phyloP scores from a whole-genome alignment of 2,797 vertebrate species.

The Aplochiton taeniatus region DNA sequence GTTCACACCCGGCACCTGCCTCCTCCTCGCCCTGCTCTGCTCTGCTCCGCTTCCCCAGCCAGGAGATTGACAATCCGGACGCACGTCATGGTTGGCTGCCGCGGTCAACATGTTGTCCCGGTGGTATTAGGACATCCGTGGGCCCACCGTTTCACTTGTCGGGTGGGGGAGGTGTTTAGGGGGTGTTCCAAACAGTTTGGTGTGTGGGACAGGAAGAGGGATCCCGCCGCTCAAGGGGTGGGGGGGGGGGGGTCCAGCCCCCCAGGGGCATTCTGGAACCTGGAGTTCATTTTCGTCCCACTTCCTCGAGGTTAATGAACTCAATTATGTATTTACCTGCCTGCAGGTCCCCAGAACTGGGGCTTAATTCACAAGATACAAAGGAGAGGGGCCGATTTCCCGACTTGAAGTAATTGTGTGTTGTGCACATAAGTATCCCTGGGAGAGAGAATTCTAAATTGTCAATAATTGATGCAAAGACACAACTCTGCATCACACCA shows the following conservation, averaged over 20 bases:
- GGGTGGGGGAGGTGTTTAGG: slow-evolving; percentile 12
- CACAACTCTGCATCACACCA: too few relatives aligned
- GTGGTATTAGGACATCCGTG: background rate
- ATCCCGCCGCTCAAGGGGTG: slow-evolving; percentile 14
- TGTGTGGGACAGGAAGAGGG: background rate
- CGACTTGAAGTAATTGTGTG: too few relatives aligned
- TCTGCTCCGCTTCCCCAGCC: background rate
- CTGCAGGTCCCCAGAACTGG: slow-evolving; percentile 15
- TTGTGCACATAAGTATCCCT: too few relatives aligned
- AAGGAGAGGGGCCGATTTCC: background rate
- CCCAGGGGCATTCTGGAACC: slow-evolving; percentile 27
- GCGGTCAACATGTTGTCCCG: background rate
- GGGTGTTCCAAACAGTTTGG: slow-evolving; percentile 8
- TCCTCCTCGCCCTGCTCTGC: too few relatives aligned
- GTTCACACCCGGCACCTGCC: background rate
- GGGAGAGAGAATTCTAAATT: too few relatives aligned
- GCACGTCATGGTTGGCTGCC: background rate
- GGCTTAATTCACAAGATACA: slow-evolving; percentile 5
- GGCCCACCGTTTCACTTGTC: background rate
- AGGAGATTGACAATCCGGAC: background rate
- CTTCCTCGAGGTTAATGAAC: slow-evolving; percentile 47
- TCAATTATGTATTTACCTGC: slow-evolving; percentile 53
- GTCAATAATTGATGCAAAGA: too few relatives aligned
- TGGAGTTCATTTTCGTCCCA: slow-evolving; percentile 34
- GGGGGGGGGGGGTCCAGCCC: slow-evolving; percentile 19